phyloP scores from a whole-genome alignment of 2,888 invertebrate genomes.

The Macrophya annulata region DNA sequence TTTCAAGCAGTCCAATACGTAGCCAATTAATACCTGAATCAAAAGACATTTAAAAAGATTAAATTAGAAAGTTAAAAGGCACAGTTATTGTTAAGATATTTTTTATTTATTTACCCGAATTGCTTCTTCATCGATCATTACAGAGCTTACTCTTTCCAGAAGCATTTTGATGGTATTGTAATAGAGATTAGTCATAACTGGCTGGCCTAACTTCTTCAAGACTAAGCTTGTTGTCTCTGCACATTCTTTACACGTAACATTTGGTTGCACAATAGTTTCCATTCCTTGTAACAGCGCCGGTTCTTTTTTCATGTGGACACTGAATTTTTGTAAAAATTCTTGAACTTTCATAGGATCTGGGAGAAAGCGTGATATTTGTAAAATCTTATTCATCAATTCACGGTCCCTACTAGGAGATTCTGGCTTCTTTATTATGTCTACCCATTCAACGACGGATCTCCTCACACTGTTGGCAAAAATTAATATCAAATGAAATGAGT shows the following conservation, averaged over 20 bases:
- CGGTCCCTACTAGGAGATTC: constrained; percentile 86
- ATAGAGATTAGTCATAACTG: constrained; percentile 96
- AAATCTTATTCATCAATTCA: constrained; percentile 86
- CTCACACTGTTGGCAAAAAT: constrained; percentile 82
- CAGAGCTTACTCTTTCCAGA: constrained; percentile 96
- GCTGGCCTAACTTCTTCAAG: constrained; percentile 95
- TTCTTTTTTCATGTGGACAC: constrained; percentile 89
- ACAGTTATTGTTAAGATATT: neutral
- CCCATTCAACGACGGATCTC: constrained; percentile 92
- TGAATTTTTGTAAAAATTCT: constrained; percentile 93
- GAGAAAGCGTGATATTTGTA: constrained; percentile 89
- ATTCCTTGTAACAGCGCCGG: constrained; percentile 87
- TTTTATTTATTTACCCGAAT: constrained; percentile 82
- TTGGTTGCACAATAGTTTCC: constrained; percentile 93
- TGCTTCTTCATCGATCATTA: constrained; percentile 96
- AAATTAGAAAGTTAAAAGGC: neutral
- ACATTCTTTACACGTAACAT: constrained; percentile 96
- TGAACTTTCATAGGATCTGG: constrained; percentile 96
- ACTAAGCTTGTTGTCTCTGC: constrained; percentile 92
- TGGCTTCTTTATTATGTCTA: constrained; percentile 90
- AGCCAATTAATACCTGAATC: constrained; percentile 81
- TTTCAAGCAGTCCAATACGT: constrained; percentile 86
- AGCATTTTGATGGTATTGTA: constrained; percentile 98
- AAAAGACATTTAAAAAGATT: constrained; percentile 55
- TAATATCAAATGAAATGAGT: constrained; percentile 22